Base-by-base conservation (phyloP, 2,888 invertebrate species). In the Cephus nigrinus region DNA sequence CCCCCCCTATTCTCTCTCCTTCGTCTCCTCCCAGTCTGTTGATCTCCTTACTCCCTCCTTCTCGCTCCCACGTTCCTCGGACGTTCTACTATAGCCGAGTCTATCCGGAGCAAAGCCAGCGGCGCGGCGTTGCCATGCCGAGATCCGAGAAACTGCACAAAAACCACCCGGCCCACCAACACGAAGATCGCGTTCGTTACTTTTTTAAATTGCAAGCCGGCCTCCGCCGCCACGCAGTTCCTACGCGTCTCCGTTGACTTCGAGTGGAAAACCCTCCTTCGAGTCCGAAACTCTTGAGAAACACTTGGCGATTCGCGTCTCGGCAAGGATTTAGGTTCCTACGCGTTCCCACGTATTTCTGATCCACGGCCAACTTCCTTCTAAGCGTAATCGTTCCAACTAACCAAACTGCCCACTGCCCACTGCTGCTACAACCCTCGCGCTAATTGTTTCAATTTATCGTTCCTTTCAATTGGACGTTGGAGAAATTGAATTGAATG, bases 61-160 rank as follows among this genome's bases (percentile, higher is more conserved):
- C 79, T 76, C 68, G 23, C 76, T 68, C 76, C 12, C 40, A 36
- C 75, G 40, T 33, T 35, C 35, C 55, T 72, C 69, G 74, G 34
- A 75, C 72, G 75, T 31, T 75, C 69, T 36, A 75, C 80, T 69
- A 79, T 73, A 75, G 81, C 73, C 76, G 75, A 79, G 77, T 75
- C 81, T 79, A 84, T 84, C 80, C 83, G 82, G 83, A 82, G 82
- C 83, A 81, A 80, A 82, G 82, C 82, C 84, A 82, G 89, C 89
- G 80, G 78, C 87, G 35, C 35, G 35, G 76, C 87, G 90, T 90
- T 90, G 90, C 90, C 90, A 88, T 84, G 84, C 88, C 85, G 79
- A 82, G 82, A 84, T 85, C 86, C 84, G 82, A 87, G 88, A 86
- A 88, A 88, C 85, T 88, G 84, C 85, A 86, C 86, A 88, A 90